A percentile compares a stretch with the other conserved stretches of the same genome.
phyloP scores from a whole-genome alignment of 2,113 vertebrate species.

The Gobio gobio region DNA sequence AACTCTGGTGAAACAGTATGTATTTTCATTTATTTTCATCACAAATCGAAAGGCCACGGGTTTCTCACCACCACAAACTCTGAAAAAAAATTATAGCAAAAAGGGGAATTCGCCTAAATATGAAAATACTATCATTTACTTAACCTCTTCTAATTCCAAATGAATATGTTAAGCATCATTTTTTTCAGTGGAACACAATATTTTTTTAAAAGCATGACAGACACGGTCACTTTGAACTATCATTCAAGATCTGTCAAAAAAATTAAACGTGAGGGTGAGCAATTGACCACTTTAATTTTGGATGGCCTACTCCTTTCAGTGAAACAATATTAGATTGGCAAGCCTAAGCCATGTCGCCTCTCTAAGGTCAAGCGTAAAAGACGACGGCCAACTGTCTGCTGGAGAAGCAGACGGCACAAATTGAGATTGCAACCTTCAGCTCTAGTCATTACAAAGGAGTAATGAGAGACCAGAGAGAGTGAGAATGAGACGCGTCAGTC shows the following conservation, averaged over 20 bases:
- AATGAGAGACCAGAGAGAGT: conserved; percentile 67
- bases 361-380: conserved; percentile 32
- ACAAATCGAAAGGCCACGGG: background rate
- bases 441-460: conserved; percentile 69
- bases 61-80: background rate
- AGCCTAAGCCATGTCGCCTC: background rate
- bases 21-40: background rate
- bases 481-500: conserved; percentile 41
- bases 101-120: background rate
- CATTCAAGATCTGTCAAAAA: background rate
- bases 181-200: background rate
- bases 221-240: background rate
- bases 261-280: background rate
- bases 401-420: background rate
- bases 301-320: conserved; percentile 11
- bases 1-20: background rate
- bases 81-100: background rate
- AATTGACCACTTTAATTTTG: background rate
- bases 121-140: background rate
- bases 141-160: background rate
- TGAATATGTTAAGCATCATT: no score
- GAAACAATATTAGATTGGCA: conserved; percentile 12
- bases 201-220: background rate
- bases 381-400: conserved; percentile 23
- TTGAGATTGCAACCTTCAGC: conserved; percentile 62